phyloP scores from a whole-genome alignment of 2,888 invertebrate genomes.

The Tiphia femorata region DNA sequence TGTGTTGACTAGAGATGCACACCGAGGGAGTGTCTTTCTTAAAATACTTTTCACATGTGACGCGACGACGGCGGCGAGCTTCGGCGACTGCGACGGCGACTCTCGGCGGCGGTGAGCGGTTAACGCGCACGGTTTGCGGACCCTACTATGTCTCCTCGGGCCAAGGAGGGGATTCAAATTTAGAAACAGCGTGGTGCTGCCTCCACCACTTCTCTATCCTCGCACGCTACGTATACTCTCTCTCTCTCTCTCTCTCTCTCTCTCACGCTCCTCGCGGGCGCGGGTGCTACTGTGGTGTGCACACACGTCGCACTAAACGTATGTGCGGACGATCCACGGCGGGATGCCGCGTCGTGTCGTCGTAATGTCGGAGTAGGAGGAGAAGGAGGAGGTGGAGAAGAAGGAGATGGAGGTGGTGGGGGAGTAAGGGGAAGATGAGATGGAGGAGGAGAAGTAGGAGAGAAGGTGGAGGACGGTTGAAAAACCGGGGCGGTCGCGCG shows the following conservation, averaged over 20 bases:
- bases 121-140: conserved; percentile 25
- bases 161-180: conserved; percentile 49
- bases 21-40: conserved; percentile 45
- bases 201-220: conserved; percentile 1
- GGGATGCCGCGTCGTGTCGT: too few species aligned
- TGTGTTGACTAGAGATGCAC: conserved; percentile 57
- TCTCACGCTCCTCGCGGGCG: conserved; percentile 13
- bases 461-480: conserved; percentile 37
- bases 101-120: conserved; percentile 12
- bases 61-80: conserved; percentile 32
- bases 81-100: background rate
- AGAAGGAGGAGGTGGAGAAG: background rate
- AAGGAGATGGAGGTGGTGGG: background rate
- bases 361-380: background rate
- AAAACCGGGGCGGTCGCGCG: conserved; percentile 51
- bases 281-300: conserved; percentile 10
- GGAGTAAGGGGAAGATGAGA: background rate
- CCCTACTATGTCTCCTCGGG: conserved; percentile 25
- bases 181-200: conserved; percentile 45
- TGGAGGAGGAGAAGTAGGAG: background rate
- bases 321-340: too few species aligned
- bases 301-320: conserved; percentile 14
- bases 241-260: background rate
- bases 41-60: conserved; percentile 51
- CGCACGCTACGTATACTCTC: conserved; percentile 17